phyloP scores from a whole-genome alignment of 2,888 invertebrate species.

The Eristalis pertinax region DNA sequence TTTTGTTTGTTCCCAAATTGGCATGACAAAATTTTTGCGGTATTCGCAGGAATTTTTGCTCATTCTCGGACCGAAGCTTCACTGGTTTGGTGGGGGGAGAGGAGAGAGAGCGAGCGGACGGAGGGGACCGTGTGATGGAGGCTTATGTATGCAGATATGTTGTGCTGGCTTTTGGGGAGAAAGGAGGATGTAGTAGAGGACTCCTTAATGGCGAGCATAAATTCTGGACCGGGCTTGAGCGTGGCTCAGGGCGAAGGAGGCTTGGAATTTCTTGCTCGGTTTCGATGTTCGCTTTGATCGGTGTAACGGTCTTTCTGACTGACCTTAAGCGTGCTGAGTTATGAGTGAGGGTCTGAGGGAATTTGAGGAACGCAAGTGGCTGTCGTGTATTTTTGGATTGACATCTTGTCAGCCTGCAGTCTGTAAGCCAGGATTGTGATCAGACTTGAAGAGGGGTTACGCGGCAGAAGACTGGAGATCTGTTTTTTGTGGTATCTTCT shows the following conservation, averaged over 20 bases:
- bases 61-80: not conserved
- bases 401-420: no score
- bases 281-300: not conserved
- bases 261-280: not conserved
- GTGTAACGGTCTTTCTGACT: conserved; percentile 9
- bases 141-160: conserved; percentile 28
- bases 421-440: no score
- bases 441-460: no score
- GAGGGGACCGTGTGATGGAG: not conserved
- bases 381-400: not conserved
- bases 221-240: conserved; percentile 17
- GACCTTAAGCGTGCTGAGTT: not conserved
- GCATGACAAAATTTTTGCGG: conserved; percentile 61
- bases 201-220: conserved; percentile 44
- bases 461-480: no score
- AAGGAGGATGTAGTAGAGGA: not conserved
- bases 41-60: conserved; percentile 61
- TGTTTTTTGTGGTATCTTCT: no score
- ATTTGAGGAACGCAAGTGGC: not conserved
- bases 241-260: not conserved
- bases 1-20: conserved; percentile 56
- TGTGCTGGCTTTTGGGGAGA: not conserved
- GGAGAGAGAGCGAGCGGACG: not conserved
- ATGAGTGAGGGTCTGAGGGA: not conserved
- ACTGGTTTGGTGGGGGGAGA: no score